Base-by-base conservation (phyloP, 2,797 vertebrate species). In the Channa striata region DNA sequence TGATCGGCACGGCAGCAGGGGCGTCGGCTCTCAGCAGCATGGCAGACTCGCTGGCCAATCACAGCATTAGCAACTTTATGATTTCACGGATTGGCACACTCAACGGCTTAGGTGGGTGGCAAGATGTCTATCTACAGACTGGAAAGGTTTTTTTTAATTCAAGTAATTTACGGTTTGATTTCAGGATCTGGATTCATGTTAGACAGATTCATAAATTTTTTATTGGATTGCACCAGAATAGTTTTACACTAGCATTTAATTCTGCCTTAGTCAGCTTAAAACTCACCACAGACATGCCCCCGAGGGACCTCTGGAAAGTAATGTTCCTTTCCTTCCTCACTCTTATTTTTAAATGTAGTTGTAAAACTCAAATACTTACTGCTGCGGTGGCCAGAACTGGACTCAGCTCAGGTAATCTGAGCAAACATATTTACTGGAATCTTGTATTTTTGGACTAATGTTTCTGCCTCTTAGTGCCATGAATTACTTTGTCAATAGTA, bases 21-120 rank as follows among this genome's bases (percentile, higher is more conserved):
- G 98, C 98, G 73, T 98, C 97, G 0, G 98, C 98, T 21, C 96
- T 99, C 72, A 99, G 98, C 95, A 99, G 97, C 93, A 99, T 99
- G 98, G 97, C 98, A 0, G 97, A 99, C 88, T 99, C 97, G 0
- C 91, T 99, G 86, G 97, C 97, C 83, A 99, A 99, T 88, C 97
- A 99, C 90, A 97, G 93, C 86, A 98, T 99, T 93, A 99, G 97
- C 83, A 93, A 69, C 85, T 99, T 97, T 87, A 98, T 99, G 96
- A 97, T 94, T 57, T 81, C 87, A 68, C 96, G 95, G 19, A 92
- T 99, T 0, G 98, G 98, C 34, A 97, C 96, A 0, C 92, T 99
- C 75, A 96, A 94, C 0, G 97, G 97, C 17, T 83, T 99, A 33
- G 97, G 98, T 99, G 81, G 95, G 94, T 77, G 17, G 11, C 50